Conservation (phyloP, 2,797 vertebrate species). For the Anisognathus igniventris region DNA sequence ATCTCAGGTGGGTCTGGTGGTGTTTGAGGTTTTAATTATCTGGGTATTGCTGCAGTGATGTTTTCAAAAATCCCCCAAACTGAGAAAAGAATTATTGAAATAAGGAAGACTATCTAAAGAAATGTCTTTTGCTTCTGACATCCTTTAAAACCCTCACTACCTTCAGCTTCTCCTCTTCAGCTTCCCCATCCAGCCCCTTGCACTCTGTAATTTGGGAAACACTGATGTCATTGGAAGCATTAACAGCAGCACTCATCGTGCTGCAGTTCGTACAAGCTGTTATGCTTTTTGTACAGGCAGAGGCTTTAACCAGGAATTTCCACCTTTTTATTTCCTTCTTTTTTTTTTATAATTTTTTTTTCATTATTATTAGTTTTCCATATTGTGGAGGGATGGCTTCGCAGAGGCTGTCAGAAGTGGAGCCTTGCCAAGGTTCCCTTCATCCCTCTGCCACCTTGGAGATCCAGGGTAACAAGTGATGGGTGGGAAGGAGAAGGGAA, state of each 20-base stretch:
- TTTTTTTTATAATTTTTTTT: not conserved
- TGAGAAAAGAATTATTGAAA: not conserved
- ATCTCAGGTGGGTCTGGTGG: not conserved
- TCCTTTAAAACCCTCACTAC: not conserved
- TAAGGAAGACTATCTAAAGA: not conserved
- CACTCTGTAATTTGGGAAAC: conserved; percentile 47
- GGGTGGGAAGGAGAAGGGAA: not conserved
- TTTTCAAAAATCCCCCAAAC: not conserved
- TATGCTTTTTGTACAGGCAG: not conserved
- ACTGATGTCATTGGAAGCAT: conserved; percentile 54
- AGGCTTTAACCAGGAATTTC: conserved; percentile 31
- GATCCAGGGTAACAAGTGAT: not conserved
- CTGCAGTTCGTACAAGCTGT: conserved; percentile 24
- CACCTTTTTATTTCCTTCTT: not conserved
- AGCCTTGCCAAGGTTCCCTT: not conserved
- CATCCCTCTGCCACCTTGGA: rapidly evolving
- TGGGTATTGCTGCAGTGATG: not conserved
- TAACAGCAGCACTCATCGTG: conserved; percentile 14
- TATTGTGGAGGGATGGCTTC: not conserved
- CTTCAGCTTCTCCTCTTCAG: not conserved
- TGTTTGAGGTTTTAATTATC: not conserved
- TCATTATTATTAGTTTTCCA: not conserved
- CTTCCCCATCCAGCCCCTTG: not conserved
- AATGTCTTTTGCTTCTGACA: not conserved
- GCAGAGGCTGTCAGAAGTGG: not conserved